Evolutionary conservation across 1,140 invertebrate genomes (phyloP).

Genomic region (Saccostrea glomerata): DNA sequence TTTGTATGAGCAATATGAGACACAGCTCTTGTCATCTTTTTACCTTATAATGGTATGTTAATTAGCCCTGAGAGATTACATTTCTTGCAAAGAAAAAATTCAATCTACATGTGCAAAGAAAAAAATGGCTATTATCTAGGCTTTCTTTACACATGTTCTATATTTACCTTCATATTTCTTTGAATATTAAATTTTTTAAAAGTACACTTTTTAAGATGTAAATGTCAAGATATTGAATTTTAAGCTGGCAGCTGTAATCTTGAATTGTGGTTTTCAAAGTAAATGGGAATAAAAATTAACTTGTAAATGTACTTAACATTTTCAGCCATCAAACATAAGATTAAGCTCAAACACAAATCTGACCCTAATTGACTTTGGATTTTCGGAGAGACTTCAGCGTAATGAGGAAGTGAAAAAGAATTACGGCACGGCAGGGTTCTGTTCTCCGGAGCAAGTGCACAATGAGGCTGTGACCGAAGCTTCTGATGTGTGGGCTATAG

Average conservation of each 20-base stretch:
- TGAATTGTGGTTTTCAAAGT: background rate
- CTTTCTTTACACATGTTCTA: no score
- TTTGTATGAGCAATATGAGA: no score
- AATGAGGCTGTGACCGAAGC: constrained; percentile 65
- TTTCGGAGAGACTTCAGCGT: constrained; percentile 88
- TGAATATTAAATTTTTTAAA: no score
- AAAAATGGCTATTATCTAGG: no score
- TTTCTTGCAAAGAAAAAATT: no score
- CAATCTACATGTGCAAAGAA: no score
- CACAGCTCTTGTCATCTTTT: no score
- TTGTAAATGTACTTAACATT: constrained; percentile 24
- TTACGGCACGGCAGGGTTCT: constrained; percentile 94
- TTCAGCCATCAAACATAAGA: constrained; percentile 96
- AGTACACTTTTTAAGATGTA: no score
- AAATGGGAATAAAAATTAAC: background rate
- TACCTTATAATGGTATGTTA: no score
- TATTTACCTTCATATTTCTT: no score
- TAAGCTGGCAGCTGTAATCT: background rate
- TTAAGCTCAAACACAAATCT: constrained; percentile 93
- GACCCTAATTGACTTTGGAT: constrained; percentile 92
- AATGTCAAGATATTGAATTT: no score
- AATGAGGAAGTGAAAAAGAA: constrained; percentile 85
- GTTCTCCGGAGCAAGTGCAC: constrained; percentile 94
- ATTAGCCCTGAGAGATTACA: no score
- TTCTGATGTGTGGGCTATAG: constrained; percentile 99